A percentile compares a stretch with the other conserved stretches of the same genome.
These are phyloP conservation scores for Colletes latitarsis DNA, from an alignment of 1,140 invertebrate species.

Conservation along the genomic window DNA sequence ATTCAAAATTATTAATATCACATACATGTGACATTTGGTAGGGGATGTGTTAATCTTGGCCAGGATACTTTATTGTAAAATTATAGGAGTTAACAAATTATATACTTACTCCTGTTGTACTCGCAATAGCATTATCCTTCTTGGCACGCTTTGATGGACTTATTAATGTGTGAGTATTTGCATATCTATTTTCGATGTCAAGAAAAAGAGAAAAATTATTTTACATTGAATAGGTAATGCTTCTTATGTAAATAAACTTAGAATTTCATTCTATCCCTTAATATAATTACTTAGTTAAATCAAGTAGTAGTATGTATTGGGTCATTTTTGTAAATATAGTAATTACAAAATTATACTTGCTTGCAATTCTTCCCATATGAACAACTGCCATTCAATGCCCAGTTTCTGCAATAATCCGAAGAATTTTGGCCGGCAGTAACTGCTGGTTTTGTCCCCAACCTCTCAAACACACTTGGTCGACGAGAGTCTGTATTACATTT, in stretches of 20 bases:
- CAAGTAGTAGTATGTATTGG: no score
- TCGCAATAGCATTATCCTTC: conserved; percentile 83
- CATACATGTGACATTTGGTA: no score
- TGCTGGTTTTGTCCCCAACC: conserved; percentile 88
- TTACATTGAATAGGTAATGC: conserved; percentile 9
- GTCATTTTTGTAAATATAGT: neutral
- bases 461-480: conserved; percentile 90
- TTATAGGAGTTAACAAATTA: neutral
- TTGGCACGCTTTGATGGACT: conserved; percentile 88
- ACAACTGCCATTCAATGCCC: conserved; percentile 88
- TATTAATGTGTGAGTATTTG: conserved; percentile 86
- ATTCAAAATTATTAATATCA: no score
- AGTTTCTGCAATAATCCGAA: conserved; percentile 87
- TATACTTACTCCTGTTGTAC: conserved; percentile 72
- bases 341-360: conserved; percentile 70
- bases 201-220: conserved; percentile 43
- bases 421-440: conserved; percentile 76
- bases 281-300: neutral
- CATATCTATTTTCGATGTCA: conserved; percentile 80
- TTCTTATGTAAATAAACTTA: conserved; percentile 2
- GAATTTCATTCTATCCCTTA: neutral
- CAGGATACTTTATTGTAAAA: neutral
- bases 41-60: neutral
- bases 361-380: conserved; percentile 89
- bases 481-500: conserved; percentile 85